Base-by-base conservation (phyloP, 2,888 invertebrate species). In the Xylophagus ater region DNA sequence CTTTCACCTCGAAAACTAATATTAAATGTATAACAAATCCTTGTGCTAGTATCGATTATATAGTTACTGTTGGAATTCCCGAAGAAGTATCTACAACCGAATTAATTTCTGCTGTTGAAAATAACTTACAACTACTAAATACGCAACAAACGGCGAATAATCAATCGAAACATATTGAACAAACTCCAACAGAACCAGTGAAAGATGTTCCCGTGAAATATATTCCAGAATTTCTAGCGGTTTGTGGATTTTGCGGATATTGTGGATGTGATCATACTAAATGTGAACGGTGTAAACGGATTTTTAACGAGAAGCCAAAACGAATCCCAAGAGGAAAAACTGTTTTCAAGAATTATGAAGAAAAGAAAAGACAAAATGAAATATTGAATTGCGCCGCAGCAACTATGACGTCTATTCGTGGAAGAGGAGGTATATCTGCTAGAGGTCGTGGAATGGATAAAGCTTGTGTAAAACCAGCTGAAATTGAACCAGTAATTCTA, bases 181-280 rank as follows among this genome's bases (percentile, higher is more conserved):
- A 26, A 25, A n/a, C 18, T 26, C 15, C 12, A 19, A 7, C 26
- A 15, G 68, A 68, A 8, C 65, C 66, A n/a, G 64, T 68, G 30
- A 72, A 76, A 3, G 74, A 76, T 43, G 71, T 72, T 3, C 70
- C 72, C 20, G 74, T 80, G 4, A 75, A 76, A 49, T 71, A 69
- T 46, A 70, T 81, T 20, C 74, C 77, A 24, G 85, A 85, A 35
- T 78, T 75, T 68, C 65, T 81, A 48, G 85, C 85, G 6, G 72
- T 89, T 2, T 90, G 90, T 62, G 74, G 75, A 46, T 71, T 73
- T 47, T 90, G 90, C 60, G 89, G 89, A 13, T 78, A 80, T 55
- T 72, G 78, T 31, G 85, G 86, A 36, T 71, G 73, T 51, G 81
- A 87, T 60, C 84, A 87, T 59, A 78, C 76, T 50, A 75, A 74